Evolutionary conservation across 2,888 invertebrate genomes (phyloP).

Genomic region (Agapostemon virescens): DNA sequence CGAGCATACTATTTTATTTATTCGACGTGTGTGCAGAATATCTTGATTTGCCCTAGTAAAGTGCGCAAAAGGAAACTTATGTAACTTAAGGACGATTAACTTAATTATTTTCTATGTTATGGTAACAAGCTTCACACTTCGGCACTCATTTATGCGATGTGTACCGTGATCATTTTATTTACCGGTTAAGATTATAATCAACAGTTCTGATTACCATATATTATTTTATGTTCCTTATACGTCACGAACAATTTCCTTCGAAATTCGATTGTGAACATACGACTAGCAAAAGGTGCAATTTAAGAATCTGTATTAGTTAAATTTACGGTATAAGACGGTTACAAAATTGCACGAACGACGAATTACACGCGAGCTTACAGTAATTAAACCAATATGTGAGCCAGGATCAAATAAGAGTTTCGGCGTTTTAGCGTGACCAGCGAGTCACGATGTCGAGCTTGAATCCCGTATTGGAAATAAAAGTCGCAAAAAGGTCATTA

Average conservation of each 20-base stretch:
- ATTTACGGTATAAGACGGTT: conserved; percentile 21
- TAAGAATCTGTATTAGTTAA: conserved; percentile 6
- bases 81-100: conserved; percentile 15
- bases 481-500: conserved; percentile 13
- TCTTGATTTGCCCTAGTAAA: conserved; percentile 31
- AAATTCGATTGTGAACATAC: conserved; percentile 23
- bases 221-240: conserved; percentile 19
- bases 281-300: conserved; percentile 12
- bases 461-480: conserved; percentile 2
- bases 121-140: conserved; percentile 33
- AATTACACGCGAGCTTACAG: conserved; percentile 20
- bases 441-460: conserved; percentile 9
- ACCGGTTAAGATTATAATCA: conserved; percentile 19
- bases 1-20: conserved; percentile 53
- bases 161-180: conserved; percentile 6
- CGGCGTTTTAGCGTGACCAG: neutral
- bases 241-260: conserved; percentile 23
- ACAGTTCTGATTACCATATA: conserved; percentile 15
- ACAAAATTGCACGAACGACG: conserved; percentile 18
- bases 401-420: conserved; percentile 20
- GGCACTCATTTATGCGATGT: conserved; percentile 28
- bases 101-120: conserved; percentile 23
- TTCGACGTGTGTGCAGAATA: conserved; percentile 32
- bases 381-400: conserved; percentile 10
- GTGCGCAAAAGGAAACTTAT: neutral